Percentiles rank a stretch among this genome's conserved stretches.
Evolutionary conservation across 2,113 vertebrate species (phyloP).

Genomic region (Alaudala cheleensis): DNA sequence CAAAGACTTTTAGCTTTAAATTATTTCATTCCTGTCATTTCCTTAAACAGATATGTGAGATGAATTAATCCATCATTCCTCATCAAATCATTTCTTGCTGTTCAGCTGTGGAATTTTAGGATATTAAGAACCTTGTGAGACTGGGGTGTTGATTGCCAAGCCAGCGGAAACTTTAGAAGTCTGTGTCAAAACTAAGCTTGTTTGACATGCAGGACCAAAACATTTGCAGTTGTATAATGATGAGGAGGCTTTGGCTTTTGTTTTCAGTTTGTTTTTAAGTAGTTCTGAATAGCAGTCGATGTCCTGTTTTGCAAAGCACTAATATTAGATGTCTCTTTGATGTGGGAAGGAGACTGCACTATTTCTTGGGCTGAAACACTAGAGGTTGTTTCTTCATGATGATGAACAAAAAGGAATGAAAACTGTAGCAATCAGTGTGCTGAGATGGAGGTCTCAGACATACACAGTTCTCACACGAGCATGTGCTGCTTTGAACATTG

Average conservation of each 20-base stretch:
- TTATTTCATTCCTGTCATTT: constrained; percentile 69
- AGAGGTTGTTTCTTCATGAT: neutral
- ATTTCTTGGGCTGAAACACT: neutral
- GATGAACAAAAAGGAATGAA: neutral
- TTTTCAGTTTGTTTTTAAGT: constrained; percentile 43
- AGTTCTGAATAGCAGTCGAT: constrained; percentile 1
- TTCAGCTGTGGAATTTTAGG: constrained; percentile 69
- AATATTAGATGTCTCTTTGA: constrained; percentile 5
- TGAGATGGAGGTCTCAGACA: neutral
- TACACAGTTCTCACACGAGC: neutral
- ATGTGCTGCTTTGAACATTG: neutral
- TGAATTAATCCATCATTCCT: constrained; percentile 25
- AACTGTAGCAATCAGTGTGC: neutral
- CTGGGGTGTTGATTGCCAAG: constrained; percentile 60
- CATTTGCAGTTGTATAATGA: constrained; percentile 51
- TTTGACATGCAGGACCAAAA: constrained; percentile 68
- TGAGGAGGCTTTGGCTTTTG: constrained; percentile 27
- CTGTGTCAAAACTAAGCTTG: constrained; percentile 63
- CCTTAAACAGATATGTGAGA: constrained; percentile 63
- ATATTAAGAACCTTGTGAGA: constrained; percentile 66
- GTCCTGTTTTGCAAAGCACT: constrained; percentile 33
- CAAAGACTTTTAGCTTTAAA: constrained; percentile 52
- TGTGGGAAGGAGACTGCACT: neutral
- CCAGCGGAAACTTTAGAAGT: constrained; percentile 70
- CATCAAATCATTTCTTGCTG: constrained; percentile 60